Base-by-base conservation (phyloP, 2,797 vertebrate species). In the Acrossocheilus wenchowensis region DNA sequence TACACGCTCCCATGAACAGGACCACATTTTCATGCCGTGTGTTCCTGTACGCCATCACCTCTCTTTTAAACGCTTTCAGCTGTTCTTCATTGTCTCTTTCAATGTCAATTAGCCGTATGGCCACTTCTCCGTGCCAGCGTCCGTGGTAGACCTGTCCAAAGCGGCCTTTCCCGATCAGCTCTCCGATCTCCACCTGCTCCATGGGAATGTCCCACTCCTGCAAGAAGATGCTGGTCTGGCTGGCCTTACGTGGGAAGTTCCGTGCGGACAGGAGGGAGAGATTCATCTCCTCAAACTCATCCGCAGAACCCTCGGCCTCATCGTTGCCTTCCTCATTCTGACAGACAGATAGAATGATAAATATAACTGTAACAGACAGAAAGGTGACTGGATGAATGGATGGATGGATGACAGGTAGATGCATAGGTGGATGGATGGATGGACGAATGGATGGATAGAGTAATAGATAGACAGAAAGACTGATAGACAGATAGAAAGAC, bases 201-300 rank as follows among this genome's bases (percentile, higher is more conserved):
- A 99, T 97, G 6, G 98, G 98, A 92, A 99, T 99, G 95, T 99
- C 98, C 98, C 98, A 99, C 93, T 99, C 98, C 94, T 99, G 98
- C 80, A 99, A 96, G 92, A 99, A 99, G 94, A 99, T 99, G 95
- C 98, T 99, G 91, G 98, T 99, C 96, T 99, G 98, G 93, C 98
- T 99, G 93, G 96, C 97, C 93, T 99, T 99, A 89, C 98, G 98
- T 0, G 98, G 98, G 92, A 99, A 99, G 94, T 98, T 99, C 82
- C 98, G 97, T 0, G 98, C 96, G 0, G 97, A 99, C 71, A 99
- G 96, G 9, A 99, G 96, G 0, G 98, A 98, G 87, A 99, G 95
- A 94, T 99, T 99, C 98, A 99, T 99, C 95, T 99, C 98, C 93
- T 99, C 98, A 0, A 99, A 99, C 93, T 99, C 98, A 0, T 99